Evolutionary conservation across 1,140 invertebrate genomes (phyloP), one percentile per base, ranked within the genome.

Genomic region (Diuraphis noxia): DNA sequence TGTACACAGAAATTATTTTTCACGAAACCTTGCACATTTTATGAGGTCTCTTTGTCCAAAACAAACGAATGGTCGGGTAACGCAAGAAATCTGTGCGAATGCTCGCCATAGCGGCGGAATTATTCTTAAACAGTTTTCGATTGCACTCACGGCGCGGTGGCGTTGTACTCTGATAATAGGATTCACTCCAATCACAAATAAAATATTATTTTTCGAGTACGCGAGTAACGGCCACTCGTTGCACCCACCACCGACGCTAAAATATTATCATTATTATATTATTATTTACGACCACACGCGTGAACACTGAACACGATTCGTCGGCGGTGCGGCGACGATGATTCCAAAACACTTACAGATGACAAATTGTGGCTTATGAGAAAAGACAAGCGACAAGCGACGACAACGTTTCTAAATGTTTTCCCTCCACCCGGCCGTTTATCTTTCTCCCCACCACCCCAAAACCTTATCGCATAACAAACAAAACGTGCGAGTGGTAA

Each of bases 1-100:
- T 56, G 25, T 56, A 30, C 52, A 56, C 52, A 56, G 30, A 72
- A 72, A 72, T 17, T n/a, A n/a, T n/a, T 72, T 40, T 25, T 87
- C 49, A 56, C 85, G 85, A 87, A 19, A 88, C 86, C 40, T 88
- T 40, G 7, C 23, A 25, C 84, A 86, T 46, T 86, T 84, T 84
- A 43, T 86, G 21, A 38, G 13, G 5, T 21, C 46, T 23, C 19
- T 88, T 88, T 8, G 52, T 88, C 86, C 86, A 63, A 40, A 88
- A 88, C 49, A 63, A 10, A 8, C 49, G 52, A n/a, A 30, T 13
- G 36, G 49, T 63, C 86, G 49, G 36, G 36, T 63, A 63, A 63
- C 49, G 52, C n/a, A 40, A 88, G 38, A 87, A 38, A 17, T 23
- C 34, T 6, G 25, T 56, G 19, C 86, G 49, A 30, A 88, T 19